Percentiles rank a stretch among this genome's conserved stretches.
Conservation (phyloP, 2,797 vertebrate species). For the Neosilurus hyrtlii region DNA sequence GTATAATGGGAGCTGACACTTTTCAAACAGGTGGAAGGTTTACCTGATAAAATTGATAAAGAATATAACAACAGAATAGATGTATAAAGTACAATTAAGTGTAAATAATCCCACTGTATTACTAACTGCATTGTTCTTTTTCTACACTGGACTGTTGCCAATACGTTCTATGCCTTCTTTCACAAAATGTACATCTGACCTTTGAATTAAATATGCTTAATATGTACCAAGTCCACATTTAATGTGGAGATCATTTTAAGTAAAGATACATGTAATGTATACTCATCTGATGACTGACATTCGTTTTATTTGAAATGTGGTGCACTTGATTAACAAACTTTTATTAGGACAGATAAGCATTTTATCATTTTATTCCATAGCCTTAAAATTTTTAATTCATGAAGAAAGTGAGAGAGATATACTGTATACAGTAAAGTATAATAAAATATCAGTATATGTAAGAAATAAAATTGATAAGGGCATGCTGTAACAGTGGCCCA, state of each 20-base stretch:
- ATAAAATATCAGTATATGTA: too few relatives aligned
- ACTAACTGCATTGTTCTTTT: slow-evolving; percentile 30
- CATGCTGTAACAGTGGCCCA: too few relatives aligned
- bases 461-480: neutral
- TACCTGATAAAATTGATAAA: slow-evolving; percentile 2
- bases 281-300: slow-evolving; percentile 12
- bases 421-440: too few relatives aligned
- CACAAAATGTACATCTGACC: slow-evolving; percentile 55
- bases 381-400: neutral
- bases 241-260: slow-evolving; percentile 57
- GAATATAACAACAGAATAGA: neutral
- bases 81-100: neutral
- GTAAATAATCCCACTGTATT: slow-evolving; percentile 12
- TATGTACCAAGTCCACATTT: slow-evolving; percentile 63
- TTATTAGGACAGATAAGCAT: neutral
- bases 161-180: slow-evolving; percentile 46
- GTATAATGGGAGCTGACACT: neutral
- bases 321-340: neutral
- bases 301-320: neutral
- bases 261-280: slow-evolving; percentile 25
- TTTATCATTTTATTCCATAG: neutral
- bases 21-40: neutral
- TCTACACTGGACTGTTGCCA: slow-evolving; percentile 41
- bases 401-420: neutral
- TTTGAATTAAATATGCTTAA: slow-evolving; percentile 59